Base-by-base conservation (phyloP, 1,140 invertebrate species). In the Calephelis virginiensis region DNA sequence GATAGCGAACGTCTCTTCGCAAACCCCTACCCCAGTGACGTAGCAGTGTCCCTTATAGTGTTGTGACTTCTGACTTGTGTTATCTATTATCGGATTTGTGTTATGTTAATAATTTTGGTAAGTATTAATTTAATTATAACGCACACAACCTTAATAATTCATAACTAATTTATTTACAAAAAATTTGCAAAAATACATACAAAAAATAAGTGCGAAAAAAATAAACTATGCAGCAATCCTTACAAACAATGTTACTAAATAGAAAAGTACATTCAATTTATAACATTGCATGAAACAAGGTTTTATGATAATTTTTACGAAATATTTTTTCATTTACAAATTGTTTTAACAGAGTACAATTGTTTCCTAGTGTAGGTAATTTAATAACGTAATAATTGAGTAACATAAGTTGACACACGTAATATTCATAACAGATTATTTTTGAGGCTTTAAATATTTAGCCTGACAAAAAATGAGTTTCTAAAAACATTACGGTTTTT, bases 31-130 rank as follows among this genome's bases (percentile, higher is more conserved):
- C 67, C 76, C 70, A 71, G 78, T 83, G 79, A 83, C 80, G 77
- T 76, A 77, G 79, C 80, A 78, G 77, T 81, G 81, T 68, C 70
- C 72, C 67, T 69, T 47, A 69, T 71, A 78, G 85, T 88, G 85
- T 82, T 83, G 85, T 87, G 80, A 76, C 75, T 79, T 70, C 75
- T 77, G 70, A 53, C 63, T 80, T 78, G 85, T 87, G 80, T 77
- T 77, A 75, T 72, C 67, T 68, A 70, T 75, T 75, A 66, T 75
- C 68, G 77, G 77, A 77, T 79, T 77, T 72, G 69, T 75, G 68
- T 72, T 74, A 37, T 64, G 63, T 45, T 56, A 56, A 62, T 46
- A 46, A 11, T 38, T 67, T 67, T 37, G 64, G 69, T 71, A 56
- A 71, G 65, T 71, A 63, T 62, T 50, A 64, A 59, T 63, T 14